These are phyloP conservation scores for Melanotaenia parkinsoni DNA, from an alignment of 2,797 vertebrate genomes.

Conservation along the genomic window DNA sequence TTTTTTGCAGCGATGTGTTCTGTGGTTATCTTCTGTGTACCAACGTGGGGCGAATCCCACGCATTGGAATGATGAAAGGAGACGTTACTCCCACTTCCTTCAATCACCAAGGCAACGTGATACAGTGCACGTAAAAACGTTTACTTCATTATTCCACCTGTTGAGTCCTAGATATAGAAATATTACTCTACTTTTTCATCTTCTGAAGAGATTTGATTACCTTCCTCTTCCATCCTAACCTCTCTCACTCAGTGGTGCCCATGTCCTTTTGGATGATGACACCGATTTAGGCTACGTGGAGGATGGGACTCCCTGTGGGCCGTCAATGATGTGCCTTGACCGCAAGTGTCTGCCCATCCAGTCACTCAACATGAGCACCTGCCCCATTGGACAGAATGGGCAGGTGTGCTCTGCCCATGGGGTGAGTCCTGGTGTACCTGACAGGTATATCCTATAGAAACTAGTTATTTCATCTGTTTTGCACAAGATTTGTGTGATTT, in stretches of 20 bases:
- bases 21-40: constrained; percentile 96
- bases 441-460: not conserved
- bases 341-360: constrained; percentile 97
- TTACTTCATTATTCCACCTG: not conserved
- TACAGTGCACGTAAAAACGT: constrained; percentile 93
- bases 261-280: constrained; percentile 95
- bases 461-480: not conserved
- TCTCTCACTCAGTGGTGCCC: constrained; percentile 88
- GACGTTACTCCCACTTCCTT: constrained; percentile 94
- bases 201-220: not conserved
- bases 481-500: not conserved
- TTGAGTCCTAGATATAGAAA: not conserved
- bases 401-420: constrained; percentile 96
- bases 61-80: constrained; percentile 94
- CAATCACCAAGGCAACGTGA: constrained; percentile 93
- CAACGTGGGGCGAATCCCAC: constrained; percentile 90
- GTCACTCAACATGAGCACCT: constrained; percentile 96
- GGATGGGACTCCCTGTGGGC: constrained; percentile 97
- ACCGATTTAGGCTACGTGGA: constrained; percentile 98
- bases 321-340: constrained; percentile 99
- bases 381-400: constrained; percentile 90
- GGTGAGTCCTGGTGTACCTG: constrained; percentile 84
- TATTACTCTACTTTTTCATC: not conserved
- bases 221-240: not conserved
- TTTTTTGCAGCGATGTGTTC: constrained; percentile 91